Evolutionary conservation across 2,797 vertebrate species (phyloP).

Genomic region (Hephaestus fuliginosus): DNA sequence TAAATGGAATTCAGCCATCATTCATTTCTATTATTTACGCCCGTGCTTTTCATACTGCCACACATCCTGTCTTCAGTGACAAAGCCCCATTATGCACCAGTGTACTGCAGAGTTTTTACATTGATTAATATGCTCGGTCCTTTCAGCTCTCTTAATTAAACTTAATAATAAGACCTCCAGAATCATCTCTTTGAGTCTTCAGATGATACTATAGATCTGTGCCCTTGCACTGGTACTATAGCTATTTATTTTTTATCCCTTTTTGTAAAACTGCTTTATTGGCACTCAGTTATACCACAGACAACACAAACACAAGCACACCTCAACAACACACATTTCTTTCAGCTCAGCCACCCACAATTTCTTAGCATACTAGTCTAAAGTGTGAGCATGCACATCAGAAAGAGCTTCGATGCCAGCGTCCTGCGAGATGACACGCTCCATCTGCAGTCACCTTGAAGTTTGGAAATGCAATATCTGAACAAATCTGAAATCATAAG

Average conservation of each 20-base stretch:
- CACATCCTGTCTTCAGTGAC: neutral
- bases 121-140: neutral
- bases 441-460: slow-evolving; percentile 42
- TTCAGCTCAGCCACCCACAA: slow-evolving; percentile 8
- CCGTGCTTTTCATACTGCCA: neutral
- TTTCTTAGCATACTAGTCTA: neutral
- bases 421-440: neutral
- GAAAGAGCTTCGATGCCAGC: slow-evolving; percentile 13
- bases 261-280: neutral
- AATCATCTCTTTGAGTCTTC: neutral
- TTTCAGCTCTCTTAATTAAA: neutral
- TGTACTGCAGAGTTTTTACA: neutral
- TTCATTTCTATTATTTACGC: neutral
- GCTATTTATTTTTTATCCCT: neutral
- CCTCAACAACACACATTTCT: neutral
- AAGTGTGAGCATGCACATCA: slow-evolving; percentile 14
- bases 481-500: slow-evolving; percentile 39
- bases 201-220: neutral
- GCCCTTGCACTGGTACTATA: neutral
- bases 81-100: neutral
- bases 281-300: neutral
- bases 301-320: neutral
- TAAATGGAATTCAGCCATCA: neutral
- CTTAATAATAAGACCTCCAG: neutral
- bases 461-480: slow-evolving; percentile 10